These are phyloP conservation scores for Sciurus vulgaris DNA, from an alignment of 2,797 vertebrate genomes.

Conservation along the genomic window DNA sequence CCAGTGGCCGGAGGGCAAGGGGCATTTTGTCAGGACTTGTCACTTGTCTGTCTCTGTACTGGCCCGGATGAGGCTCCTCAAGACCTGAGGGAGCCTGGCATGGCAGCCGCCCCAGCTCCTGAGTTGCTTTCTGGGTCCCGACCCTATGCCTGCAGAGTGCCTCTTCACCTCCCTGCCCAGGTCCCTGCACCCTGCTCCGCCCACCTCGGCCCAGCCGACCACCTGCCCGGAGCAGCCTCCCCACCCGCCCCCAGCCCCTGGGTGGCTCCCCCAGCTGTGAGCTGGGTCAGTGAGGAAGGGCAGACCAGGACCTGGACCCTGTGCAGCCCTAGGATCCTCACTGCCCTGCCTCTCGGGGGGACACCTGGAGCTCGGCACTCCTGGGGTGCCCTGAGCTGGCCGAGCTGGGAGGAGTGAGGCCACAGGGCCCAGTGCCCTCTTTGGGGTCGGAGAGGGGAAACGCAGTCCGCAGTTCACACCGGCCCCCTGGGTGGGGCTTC, in stretches of 20 bases:
- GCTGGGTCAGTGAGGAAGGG: rapidly evolving
- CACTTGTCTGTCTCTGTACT: rapidly evolving
- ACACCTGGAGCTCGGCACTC: neutral
- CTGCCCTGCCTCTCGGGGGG: too few species aligned
- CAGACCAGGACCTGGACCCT: rapidly evolving
- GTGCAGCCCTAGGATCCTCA: rapidly evolving
- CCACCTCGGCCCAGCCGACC: neutral
- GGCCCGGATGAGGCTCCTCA: rapidly evolving
- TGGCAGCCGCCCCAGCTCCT: neutral
- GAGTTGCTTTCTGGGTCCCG: neutral
- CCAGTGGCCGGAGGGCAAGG: neutral
- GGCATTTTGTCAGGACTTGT: rapidly evolving
- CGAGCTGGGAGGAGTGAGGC: neutral
- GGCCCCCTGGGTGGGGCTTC: rapidly evolving
- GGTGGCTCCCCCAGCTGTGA: too few species aligned
- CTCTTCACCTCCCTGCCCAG: neutral
- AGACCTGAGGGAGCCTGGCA: rapidly evolving
- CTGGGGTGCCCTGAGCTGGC: rapidly evolving
- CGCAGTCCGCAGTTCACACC: neutral
- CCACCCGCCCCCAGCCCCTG: too few species aligned
- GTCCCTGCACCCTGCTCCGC: neutral
- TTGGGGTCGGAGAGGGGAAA: rapidly evolving
- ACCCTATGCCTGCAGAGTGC: neutral
- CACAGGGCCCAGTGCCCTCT: rapidly evolving
- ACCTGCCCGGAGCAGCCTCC: neutral